Evolutionary conservation across 2,113 vertebrate genomes (phyloP).

Genomic region (Trichechus manatus): DNA sequence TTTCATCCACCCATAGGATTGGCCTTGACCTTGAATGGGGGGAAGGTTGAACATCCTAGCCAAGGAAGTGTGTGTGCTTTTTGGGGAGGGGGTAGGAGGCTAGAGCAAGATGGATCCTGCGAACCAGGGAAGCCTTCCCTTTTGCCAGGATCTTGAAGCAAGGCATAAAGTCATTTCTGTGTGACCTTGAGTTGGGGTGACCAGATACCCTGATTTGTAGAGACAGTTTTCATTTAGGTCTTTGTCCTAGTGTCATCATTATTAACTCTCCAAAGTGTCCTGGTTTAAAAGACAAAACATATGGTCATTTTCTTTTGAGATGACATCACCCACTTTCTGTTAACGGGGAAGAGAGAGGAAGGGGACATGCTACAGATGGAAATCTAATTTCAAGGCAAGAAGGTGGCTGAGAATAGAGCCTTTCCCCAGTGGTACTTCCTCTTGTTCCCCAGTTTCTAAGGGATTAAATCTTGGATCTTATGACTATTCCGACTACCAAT

Average conservation of each 20-base stretch:
- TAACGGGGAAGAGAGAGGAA: slow-evolving; percentile 53
- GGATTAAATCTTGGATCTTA: not conserved
- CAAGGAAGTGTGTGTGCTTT: not conserved
- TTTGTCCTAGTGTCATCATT: slow-evolving; percentile 58
- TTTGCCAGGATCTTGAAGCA: slow-evolving; percentile 25
- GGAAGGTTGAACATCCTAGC: not conserved
- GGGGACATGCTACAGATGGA: not conserved
- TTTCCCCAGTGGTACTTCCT: not conserved
- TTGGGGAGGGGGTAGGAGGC: not conserved
- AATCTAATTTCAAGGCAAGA: slow-evolving; percentile 57
- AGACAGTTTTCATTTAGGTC: slow-evolving; percentile 56
- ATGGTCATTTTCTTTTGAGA: slow-evolving; percentile 60
- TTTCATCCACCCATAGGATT: not conserved
- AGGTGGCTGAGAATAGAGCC: not conserved
- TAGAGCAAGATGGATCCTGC: not conserved
- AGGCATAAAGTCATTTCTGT: not conserved
- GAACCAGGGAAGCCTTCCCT: not conserved
- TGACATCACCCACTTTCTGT: slow-evolving; percentile 70
- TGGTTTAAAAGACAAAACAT: slow-evolving; percentile 74
- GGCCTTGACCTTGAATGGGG: slow-evolving; percentile 20
- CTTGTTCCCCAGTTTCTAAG: not conserved
- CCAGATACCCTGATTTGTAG: slow-evolving; percentile 68
- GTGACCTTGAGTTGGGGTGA: slow-evolving; percentile 62
- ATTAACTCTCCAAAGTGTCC: slow-evolving; percentile 69
- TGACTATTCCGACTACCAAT: not conserved